phyloP scores from a whole-genome alignment of 2,888 invertebrate genomes.

The Chirona hameri region DNA sequence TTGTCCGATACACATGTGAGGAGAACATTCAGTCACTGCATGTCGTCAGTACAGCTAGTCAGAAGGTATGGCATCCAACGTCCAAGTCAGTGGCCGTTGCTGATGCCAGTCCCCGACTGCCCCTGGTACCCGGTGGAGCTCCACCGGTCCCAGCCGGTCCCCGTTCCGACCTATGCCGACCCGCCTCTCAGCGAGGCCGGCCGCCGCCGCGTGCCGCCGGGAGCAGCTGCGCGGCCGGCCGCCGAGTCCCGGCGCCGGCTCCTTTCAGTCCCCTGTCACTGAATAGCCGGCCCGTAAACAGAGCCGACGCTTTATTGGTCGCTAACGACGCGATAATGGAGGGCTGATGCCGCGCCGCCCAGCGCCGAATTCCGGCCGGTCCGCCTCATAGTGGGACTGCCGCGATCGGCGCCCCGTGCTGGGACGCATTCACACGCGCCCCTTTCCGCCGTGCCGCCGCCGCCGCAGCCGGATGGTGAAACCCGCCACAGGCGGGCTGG shows the following conservation, averaged over 20 bases:
- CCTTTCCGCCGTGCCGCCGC: background rate
- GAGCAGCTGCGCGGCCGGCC: background rate
- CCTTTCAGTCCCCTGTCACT: no score
- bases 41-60: no score
- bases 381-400: background rate
- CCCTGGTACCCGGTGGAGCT: no score
- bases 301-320: background rate
- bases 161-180: no score
- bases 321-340: background rate
- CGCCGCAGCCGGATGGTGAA: no score
- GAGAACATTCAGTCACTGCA: no score
- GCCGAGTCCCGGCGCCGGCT: background rate
- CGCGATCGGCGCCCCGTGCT: background rate
- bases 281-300: background rate
- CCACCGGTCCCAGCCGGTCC: background rate
- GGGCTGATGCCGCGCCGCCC: background rate
- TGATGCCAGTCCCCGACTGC: no score
- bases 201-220: background rate
- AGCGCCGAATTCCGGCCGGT: background rate
- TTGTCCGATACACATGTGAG: no score
- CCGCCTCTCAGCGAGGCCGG: no score
- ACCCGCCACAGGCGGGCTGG: no score
- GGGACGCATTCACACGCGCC: background rate
- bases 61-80: no score
- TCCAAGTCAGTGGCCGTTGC: no score